These are phyloP conservation scores for Styela clava DNA, from an alignment of 23 tunicate genomes.

Conservation along the genomic window DNA sequence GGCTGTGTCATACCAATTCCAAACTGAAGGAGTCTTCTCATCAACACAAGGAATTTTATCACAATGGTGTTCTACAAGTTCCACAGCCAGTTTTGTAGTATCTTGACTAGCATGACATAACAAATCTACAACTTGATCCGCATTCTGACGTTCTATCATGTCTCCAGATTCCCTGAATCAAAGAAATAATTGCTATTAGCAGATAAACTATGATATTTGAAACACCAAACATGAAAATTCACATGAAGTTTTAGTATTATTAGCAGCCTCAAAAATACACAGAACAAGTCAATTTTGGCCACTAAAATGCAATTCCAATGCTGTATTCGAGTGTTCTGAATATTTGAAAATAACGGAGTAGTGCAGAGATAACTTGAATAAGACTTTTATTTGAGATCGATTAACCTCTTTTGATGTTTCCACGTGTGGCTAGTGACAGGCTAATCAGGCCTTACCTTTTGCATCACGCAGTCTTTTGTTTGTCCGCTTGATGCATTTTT, in stretches of 20 bases:
- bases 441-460: no score
- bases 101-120: conserved; percentile 32
- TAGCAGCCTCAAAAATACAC: neutral
- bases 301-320: no score
- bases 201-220: neutral
- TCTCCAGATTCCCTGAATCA: conserved; percentile 13
- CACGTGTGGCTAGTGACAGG: no score
- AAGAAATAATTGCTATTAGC: neutral
- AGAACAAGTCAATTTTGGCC: no score
- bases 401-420: no score
- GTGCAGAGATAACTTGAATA: no score
- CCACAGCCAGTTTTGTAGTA: conserved; percentile 20
- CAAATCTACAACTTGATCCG: neutral
- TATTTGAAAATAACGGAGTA: no score
- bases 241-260: neutral
- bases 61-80: conserved; percentile 17
- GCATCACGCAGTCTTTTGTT: no score
- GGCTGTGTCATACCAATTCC: conserved; percentile 17
- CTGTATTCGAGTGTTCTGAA: no score
- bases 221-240: neutral
- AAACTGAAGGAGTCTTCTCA: neutral
- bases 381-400: no score
- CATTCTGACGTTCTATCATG: conserved; percentile 6
- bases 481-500: no score
- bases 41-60: neutral